Evolutionary conservation across 2,113 vertebrate species (phyloP).

Genomic region (Rhegmatorhina hoffmannsi): DNA sequence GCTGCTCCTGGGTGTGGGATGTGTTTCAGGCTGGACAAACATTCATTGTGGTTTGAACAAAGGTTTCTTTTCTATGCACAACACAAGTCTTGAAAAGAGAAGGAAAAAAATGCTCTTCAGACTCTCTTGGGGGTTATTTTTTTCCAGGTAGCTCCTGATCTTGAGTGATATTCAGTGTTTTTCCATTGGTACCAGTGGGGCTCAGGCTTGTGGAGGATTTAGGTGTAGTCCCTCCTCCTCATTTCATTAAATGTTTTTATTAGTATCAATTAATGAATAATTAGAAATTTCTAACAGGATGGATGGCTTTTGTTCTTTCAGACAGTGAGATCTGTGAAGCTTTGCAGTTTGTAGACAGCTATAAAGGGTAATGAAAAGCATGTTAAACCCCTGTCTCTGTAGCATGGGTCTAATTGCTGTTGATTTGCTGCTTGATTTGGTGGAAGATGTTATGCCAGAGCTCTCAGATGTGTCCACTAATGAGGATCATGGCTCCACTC

Average conservation of each 20-base stretch:
- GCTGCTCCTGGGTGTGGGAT: neutral
- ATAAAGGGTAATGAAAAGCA: conserved; percentile 30
- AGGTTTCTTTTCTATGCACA: neutral
- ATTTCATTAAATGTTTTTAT: neutral
- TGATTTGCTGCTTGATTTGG: conserved; percentile 42
- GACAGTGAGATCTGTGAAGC: neutral
- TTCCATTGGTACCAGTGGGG: neutral
- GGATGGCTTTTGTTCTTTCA: neutral
- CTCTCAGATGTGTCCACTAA: neutral
- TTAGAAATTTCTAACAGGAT: neutral
- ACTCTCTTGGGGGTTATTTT: neutral
- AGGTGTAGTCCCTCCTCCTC: neutral
- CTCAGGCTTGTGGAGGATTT: neutral
- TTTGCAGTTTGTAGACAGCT: conserved; percentile 22
- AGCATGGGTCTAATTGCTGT: conserved; percentile 20
- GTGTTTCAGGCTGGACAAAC: neutral
- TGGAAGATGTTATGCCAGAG: neutral
- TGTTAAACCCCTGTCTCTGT: neutral
- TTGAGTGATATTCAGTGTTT: neutral
- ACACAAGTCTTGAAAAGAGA: neutral
- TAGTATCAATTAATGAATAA: neutral
- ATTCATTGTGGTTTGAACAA: neutral
- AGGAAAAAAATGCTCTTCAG: neutral
- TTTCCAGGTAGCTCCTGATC: neutral
- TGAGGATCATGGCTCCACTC: neutral